Evolutionary conservation across 2,113 vertebrate genomes (phyloP).

Genomic region (Thymallus thymallus): DNA sequence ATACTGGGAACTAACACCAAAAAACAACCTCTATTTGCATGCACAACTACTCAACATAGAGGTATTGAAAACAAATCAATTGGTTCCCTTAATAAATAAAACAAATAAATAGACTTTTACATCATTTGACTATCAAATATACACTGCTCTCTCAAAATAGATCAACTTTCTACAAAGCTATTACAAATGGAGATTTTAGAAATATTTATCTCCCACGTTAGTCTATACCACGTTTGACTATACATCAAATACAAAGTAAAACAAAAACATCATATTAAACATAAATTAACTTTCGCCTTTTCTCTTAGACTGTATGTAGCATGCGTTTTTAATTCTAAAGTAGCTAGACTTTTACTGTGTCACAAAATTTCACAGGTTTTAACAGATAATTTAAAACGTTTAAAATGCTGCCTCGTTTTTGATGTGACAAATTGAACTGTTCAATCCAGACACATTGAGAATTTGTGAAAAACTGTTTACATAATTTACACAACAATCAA

Average conservation of each 20-base stretch:
- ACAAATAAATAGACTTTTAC: constrained; percentile 66
- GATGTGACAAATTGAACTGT: no score
- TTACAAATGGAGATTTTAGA: constrained; percentile 69
- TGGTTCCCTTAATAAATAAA: constrained; percentile 29
- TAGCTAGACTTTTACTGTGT: constrained; percentile 1
- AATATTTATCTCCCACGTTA: constrained; percentile 47
- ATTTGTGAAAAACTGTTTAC: not conserved
- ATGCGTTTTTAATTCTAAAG: constrained; percentile 51
- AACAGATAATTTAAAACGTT: constrained; percentile 25
- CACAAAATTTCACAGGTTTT: constrained; percentile 51
- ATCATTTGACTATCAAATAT: constrained; percentile 70
- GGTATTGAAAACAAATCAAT: constrained; percentile 24
- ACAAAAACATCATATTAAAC: constrained; percentile 30
- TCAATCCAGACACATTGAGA: not conserved
- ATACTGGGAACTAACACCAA: constrained; percentile 29
- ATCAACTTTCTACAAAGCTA: constrained; percentile 71
- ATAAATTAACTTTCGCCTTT: constrained; percentile 53
- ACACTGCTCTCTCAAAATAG: constrained; percentile 70
- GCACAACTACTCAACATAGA: constrained; percentile 44
- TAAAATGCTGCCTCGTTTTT: constrained; percentile 28
- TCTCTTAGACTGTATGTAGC: constrained; percentile 47
- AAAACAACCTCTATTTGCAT: constrained; percentile 49
- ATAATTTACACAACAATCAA: not conserved
- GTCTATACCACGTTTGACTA: constrained; percentile 54
- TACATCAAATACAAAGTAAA: constrained; percentile 60